Evolutionary conservation across 2,113 vertebrate genomes (phyloP).

Genomic region (Anguilla japonica): DNA sequence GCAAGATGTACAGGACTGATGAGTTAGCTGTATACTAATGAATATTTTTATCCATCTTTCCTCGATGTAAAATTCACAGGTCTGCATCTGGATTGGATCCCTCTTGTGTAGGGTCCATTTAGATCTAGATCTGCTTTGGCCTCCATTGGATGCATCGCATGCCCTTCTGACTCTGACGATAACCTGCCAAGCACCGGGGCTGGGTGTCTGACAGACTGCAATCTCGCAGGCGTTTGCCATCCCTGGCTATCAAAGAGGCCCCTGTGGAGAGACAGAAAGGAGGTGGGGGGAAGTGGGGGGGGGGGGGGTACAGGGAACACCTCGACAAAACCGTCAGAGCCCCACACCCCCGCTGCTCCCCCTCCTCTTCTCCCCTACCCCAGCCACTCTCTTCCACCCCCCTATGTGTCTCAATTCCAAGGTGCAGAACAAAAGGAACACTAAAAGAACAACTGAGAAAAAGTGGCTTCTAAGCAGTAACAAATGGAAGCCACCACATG

Average conservation of each 20-base stretch:
- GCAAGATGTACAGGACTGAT: background rate
- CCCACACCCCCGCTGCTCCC: background rate
- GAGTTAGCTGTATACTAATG: background rate
- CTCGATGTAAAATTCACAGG: background rate
- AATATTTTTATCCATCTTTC: background rate
- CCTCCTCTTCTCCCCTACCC: background rate
- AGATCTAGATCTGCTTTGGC: background rate
- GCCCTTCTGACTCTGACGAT: background rate
- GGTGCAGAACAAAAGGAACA: background rate
- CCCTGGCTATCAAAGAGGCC: conserved; percentile 3
- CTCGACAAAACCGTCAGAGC: conserved; percentile 22
- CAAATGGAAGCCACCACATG: conserved; percentile 16
- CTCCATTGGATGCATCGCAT: background rate
- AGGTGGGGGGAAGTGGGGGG: background rate
- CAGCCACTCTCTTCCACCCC: conserved; percentile 14
- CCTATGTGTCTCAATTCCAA: background rate
- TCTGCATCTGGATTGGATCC: background rate
- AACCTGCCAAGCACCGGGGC: background rate
- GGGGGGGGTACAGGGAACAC: conserved; percentile 16
- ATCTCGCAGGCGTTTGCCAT: conserved; percentile 6
- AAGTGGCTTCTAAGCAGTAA: conserved; percentile 12
- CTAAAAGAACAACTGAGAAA: background rate
- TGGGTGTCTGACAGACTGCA: conserved; percentile 6
- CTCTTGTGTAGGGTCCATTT: background rate
- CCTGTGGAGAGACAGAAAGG: conserved; percentile 9